phyloP scores from a whole-genome alignment of 1,140 invertebrate genomes.

The Drosophila neocordata region DNA sequence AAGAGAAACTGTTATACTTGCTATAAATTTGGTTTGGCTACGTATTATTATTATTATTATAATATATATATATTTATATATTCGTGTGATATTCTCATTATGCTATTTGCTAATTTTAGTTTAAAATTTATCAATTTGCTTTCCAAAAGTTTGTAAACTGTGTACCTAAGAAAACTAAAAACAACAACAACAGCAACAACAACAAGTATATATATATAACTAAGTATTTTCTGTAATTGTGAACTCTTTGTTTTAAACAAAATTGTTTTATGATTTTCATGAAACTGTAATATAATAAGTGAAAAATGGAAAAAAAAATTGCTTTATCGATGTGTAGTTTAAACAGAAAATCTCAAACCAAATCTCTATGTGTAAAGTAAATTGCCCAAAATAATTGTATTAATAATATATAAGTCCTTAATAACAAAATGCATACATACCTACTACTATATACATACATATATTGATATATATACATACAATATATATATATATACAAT shows the following conservation, averaged over 20 bases:
- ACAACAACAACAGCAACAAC: constrained; percentile 1
- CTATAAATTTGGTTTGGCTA: constrained; percentile 58
- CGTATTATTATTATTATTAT: constrained; percentile 1
- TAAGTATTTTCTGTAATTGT: constrained; percentile 61
- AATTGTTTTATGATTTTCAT: constrained; percentile 59
- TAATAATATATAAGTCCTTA: constrained; percentile 16
- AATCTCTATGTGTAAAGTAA: constrained; percentile 26
- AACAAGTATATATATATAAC: constrained; percentile 30
- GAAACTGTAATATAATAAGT: constrained; percentile 40
- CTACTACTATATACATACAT: constrained; percentile 23
- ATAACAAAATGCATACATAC: not conserved
- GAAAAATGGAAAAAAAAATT: not conserved
- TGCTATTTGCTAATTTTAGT: constrained; percentile 46
- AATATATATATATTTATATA: constrained; percentile 41
- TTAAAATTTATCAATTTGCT: constrained; percentile 48
- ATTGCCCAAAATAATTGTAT: constrained; percentile 22
- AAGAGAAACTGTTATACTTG: constrained; percentile 55
- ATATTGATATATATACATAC: constrained; percentile 28
- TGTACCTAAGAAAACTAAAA: constrained; percentile 61
- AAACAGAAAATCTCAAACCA: constrained; percentile 21
- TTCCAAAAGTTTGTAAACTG: constrained; percentile 72
- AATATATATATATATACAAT: constrained; percentile 9
- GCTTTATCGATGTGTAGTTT: constrained; percentile 61
- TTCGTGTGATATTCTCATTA: constrained; percentile 73
- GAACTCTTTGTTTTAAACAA: constrained; percentile 60